Base-by-base conservation (phyloP, 2,888 invertebrate species). In the Temnothorax ravouxi region DNA sequence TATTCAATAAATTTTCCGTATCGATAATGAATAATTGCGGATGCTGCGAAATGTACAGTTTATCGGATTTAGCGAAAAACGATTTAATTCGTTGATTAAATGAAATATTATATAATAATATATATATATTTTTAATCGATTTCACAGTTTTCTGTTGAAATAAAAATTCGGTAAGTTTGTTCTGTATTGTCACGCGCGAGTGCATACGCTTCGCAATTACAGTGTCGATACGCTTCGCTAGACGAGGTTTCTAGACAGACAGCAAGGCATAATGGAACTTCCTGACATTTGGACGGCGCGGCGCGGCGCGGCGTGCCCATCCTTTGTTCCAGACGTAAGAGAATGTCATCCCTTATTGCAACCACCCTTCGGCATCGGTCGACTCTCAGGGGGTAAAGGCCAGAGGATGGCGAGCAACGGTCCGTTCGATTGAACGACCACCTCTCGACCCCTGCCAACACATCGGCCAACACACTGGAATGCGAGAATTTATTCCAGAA, bases 311-410 rank as follows among this genome's bases (percentile, higher is more conserved):
- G 76, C 82, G 86, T 52, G 54, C 66, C 54, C 71, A 82, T 86
- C 89, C 90, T 90, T 90, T 91, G 90, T 90, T 87, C 85, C 83
- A 85, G 80, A 89, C 90, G 86, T 83, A 87, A 87, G 91, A 87
- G 90, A 88, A 91, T 91, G 91, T 91, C 89, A 88, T 89, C 89
- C 90, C 91, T 88, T 91, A 91, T 90, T 90, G 90, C 88, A 72
- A 83, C 84, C 87, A 84, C 64, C 85, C 85, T 84, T 72, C 71
- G 79, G 59, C 79, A 81, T 67, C 47, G 80, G 29, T 44, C 79
- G 66, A 62, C 67, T 41, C 56, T 34, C 47, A 41, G 54, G 83
- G 83, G 76, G 72, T 79, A 85, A 87, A 84, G 80, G 56, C 85
- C 79, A 84, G 83, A 61, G 80, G 61, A 84, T n/a, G 84, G 83